These are phyloP conservation scores for Streblospio benedicti DNA, from an alignment of 1,140 invertebrate genomes.

Conservation along the genomic window DNA sequence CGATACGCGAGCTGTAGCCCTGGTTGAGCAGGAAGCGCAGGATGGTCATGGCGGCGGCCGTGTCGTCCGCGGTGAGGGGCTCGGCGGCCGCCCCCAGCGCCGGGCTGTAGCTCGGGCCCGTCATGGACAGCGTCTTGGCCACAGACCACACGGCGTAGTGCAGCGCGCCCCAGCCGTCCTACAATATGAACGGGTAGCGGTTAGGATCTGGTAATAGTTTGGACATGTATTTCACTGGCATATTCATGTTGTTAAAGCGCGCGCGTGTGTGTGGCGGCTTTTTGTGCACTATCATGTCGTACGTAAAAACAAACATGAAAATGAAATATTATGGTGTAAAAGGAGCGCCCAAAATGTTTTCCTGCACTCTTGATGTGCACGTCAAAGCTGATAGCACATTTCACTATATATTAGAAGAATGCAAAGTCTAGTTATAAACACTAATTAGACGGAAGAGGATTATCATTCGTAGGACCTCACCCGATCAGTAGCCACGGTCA, in stretches of 20 bases:
- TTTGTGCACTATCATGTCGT: not conserved
- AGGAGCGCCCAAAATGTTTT: not conserved
- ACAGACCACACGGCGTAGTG: conserved; percentile 13
- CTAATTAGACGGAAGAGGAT: too few relatives aligned
- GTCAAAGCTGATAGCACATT: too few relatives aligned
- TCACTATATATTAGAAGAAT: too few relatives aligned
- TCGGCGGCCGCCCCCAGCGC: conserved; percentile 3
- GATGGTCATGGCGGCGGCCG: not conserved
- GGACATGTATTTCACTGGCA: not conserved
- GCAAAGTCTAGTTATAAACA: too few relatives aligned
- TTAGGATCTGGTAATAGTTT: not conserved
- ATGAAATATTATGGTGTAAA: not conserved
- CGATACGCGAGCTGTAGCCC: not conserved
- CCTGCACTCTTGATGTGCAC: not conserved
- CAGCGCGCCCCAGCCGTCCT: conserved; percentile 9
- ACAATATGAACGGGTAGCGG: not conserved
- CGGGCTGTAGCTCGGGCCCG: too few relatives aligned
- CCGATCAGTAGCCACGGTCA: not conserved
- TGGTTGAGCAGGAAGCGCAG: not conserved
- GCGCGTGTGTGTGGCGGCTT: not conserved
- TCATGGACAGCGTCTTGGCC: too few relatives aligned
- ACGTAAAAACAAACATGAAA: not conserved
- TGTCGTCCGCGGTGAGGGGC: not conserved
- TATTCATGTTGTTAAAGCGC: not conserved
- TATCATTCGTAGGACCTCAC: not conserved